These are phyloP conservation scores for Telmatherina bonti DNA, from an alignment of 2,797 vertebrate species.

Conservation along the genomic window DNA sequence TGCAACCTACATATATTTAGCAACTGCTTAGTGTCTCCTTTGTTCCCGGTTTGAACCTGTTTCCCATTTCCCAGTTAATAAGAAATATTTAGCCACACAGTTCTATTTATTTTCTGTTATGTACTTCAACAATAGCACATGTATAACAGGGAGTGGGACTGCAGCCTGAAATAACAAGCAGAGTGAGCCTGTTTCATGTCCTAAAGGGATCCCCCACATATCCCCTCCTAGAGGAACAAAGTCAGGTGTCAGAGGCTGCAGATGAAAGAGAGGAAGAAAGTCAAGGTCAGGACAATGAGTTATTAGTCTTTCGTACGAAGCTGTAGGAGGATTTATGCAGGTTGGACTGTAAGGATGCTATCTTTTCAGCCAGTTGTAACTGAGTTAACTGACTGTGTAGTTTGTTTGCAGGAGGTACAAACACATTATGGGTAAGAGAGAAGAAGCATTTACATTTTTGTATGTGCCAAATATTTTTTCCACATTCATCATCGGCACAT, in stretches of 20 bases:
- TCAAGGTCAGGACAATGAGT: constrained; percentile 30
- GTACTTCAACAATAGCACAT: constrained; percentile 47
- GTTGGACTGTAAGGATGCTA: constrained; percentile 10
- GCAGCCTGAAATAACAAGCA: constrained; percentile 71
- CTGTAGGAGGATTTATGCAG: constrained; percentile 5
- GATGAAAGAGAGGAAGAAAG: constrained; percentile 51
- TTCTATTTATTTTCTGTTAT: constrained; percentile 65
- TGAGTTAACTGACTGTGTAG: not conserved
- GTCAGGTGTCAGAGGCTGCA: constrained; percentile 64
- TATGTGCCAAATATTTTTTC: constrained; percentile 6
- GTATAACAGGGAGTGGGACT: constrained; percentile 29
- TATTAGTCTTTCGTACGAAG: constrained; percentile 15
- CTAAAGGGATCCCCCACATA: constrained; percentile 32
- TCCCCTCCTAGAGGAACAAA: constrained; percentile 45
- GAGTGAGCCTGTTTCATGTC: constrained; percentile 41
- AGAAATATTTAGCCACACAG: constrained; percentile 32
- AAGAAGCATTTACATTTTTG: constrained; percentile 10
- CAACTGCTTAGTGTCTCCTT: constrained; percentile 41
- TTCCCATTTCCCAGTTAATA: constrained; percentile 59
- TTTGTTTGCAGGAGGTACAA: not conserved
- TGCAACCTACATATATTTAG: constrained; percentile 44
- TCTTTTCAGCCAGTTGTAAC: constrained; percentile 7
- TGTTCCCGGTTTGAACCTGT: constrained; percentile 60
- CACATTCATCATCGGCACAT: not conserved
- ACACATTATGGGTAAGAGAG: not conserved